Evolutionary conservation across 2,888 invertebrate genomes (phyloP), one percentile per base, ranked within the genome.

Genomic region (Dolomedes plantarius): DNA sequence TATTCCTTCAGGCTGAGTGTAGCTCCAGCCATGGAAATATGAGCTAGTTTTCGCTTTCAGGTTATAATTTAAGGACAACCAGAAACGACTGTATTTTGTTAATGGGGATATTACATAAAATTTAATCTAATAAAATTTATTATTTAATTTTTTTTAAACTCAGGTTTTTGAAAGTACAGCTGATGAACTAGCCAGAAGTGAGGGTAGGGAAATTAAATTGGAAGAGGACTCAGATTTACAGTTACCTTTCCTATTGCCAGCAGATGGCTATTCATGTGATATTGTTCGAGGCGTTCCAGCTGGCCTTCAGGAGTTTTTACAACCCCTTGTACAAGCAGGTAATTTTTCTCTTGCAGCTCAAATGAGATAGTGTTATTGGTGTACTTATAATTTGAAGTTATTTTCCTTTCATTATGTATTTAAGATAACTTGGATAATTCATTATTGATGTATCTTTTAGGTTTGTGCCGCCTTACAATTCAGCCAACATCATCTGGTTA

Each of bases 201-300:
- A 98, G 91, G 98, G 98, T 0, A 93, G 97, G 16, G 96, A 97
- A 92, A 94, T 97, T 86, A 94, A 95, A 0, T 92, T 99, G 74
- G 98, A 99, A 92, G 98, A 98, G 91, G 95, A 95, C 36, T 95
- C 96, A 90, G 92, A 93, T 87, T 93, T 99, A 62, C 96, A 96
- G 90, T 93, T 98, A 79, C 97, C 97, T 0, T 94, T 99, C 89
- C 93, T 99, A 69, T 94, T 99, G 81, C 99, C 99, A 0, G 98
- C 98, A 91, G 99, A 99, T 92, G 99, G 98, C 27, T 98, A 98
- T 92, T 98, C 98, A 90, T 98, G 97, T 91, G 98, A 99, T 92
- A 97, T 98, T 81, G 96, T 97, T 74, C 93, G 96, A 87, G 98
- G 98, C 67, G 96, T 99, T 82, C 98, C 98, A 39, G 91, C 92